Conservation (phyloP, 1,140 invertebrate genomes). For the Heliconius himera region DNA sequence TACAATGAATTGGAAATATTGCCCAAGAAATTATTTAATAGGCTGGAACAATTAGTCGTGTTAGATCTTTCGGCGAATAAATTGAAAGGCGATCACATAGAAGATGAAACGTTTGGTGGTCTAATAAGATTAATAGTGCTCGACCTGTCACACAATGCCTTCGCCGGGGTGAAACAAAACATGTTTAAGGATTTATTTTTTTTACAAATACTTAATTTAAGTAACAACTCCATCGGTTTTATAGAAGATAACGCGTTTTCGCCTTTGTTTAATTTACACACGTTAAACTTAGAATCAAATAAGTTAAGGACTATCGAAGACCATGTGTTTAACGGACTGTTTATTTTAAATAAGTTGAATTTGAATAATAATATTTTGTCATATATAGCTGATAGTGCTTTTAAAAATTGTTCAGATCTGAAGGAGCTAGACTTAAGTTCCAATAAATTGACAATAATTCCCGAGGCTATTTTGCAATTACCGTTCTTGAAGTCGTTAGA, state of each 20-base stretch:
- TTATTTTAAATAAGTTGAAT: conserved; percentile 89
- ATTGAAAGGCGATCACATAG: conserved; percentile 86
- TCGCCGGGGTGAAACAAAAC: conserved; percentile 84
- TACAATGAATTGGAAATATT: conserved; percentile 88
- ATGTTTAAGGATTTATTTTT: conserved; percentile 92
- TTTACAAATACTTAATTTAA: conserved; percentile 90
- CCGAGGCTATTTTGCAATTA: conserved; percentile 88
- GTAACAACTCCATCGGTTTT: conserved; percentile 89
- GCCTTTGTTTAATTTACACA: conserved; percentile 91
- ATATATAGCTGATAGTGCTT: conserved; percentile 88
- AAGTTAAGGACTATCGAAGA: conserved; percentile 88
- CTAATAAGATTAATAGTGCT: conserved; percentile 86
- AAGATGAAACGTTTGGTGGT: conserved; percentile 86
- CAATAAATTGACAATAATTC: conserved; percentile 89
- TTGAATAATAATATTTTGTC: conserved; percentile 90
- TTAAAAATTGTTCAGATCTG: conserved; percentile 90
- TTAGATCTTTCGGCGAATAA: conserved; percentile 89
- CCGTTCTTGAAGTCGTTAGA: conserved; percentile 89
- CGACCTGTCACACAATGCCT: conserved; percentile 86
- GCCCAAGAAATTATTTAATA: conserved; percentile 86
- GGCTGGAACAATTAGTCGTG: conserved; percentile 85
- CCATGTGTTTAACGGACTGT: conserved; percentile 90
- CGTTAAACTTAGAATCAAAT: conserved; percentile 89
- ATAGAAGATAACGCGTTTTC: conserved; percentile 90
- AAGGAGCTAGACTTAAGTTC: conserved; percentile 92